These are phyloP conservation scores for Ptycholaimellus sp. DNA, from an alignment of 2,888 invertebrate species.

Conservation along the genomic window DNA sequence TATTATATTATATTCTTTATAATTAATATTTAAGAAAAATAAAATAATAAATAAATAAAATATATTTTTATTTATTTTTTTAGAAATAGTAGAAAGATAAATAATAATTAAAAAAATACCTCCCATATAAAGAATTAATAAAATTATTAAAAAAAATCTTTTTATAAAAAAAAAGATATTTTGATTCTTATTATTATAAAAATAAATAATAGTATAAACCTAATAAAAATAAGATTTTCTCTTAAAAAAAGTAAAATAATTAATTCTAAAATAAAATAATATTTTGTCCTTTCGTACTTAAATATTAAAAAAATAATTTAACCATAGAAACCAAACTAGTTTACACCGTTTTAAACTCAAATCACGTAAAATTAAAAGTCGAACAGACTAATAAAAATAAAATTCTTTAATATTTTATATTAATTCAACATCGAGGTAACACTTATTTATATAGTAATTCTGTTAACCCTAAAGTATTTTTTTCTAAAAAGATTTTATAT, in stretches of 20 bases:
- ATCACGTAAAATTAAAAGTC: constrained; percentile 16
- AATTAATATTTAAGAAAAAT: constrained; percentile 1
- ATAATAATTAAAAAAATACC: constrained; percentile 3
- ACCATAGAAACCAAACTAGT: constrained; percentile 18
- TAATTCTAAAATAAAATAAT: too few relatives aligned
- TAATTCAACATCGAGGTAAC: too few relatives aligned
- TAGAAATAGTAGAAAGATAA: constrained; percentile 1
- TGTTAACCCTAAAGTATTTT: too few relatives aligned
- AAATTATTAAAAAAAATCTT: too few relatives aligned
- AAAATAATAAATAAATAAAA: constrained; percentile 3
- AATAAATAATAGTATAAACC: too few relatives aligned
- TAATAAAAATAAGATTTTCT: too few relatives aligned
- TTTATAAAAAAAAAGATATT: too few relatives aligned
- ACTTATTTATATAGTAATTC: too few relatives aligned
- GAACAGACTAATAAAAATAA: constrained; percentile 14
- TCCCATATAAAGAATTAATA: not conserved
- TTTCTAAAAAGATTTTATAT: too few relatives aligned
- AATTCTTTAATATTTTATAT: constrained; percentile 12
- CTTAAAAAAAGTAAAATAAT: not conserved
- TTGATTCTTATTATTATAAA: too few relatives aligned
- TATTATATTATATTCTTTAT: constrained; percentile 7
- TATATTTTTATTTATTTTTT: not conserved
- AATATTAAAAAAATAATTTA: constrained; percentile 11
- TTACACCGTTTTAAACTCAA: constrained; percentile 18
- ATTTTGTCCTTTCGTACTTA: constrained; percentile 18